Percentiles rank a stretch among this genome's conserved stretches.
phyloP scores from a whole-genome alignment of 2,888 invertebrate genomes.

The Meandrusa payeni region DNA sequence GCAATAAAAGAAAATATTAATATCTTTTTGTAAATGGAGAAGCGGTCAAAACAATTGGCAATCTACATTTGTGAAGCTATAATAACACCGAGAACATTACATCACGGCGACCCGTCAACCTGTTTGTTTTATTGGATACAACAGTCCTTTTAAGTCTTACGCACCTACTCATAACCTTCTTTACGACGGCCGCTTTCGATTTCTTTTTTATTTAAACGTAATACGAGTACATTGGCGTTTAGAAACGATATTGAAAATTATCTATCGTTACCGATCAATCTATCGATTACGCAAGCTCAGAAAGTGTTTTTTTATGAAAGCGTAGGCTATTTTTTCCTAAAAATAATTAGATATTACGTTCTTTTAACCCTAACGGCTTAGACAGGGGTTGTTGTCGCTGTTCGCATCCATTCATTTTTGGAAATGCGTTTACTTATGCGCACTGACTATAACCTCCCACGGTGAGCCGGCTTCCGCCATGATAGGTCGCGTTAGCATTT shows the following conservation, averaged over 20 bases:
- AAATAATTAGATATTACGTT: too few species aligned
- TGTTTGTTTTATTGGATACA: slow-evolving; percentile 7
- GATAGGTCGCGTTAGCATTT: too few species aligned
- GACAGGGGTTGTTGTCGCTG: too few species aligned
- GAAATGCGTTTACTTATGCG: too few species aligned
- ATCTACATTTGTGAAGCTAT: slow-evolving; percentile 4
- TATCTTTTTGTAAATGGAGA: too few species aligned
- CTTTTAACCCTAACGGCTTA: too few species aligned
- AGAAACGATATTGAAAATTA: slow-evolving; percentile 1
- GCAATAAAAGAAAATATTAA: too few species aligned
- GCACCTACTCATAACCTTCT: slow-evolving; percentile 4
- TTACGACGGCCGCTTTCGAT: slow-evolving; percentile 5
- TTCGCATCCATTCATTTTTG: too few species aligned
- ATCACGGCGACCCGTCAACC: slow-evolving; percentile 8
- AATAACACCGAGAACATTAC: slow-evolving; percentile 4
- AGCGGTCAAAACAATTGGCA: background rate
- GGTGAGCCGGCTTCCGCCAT: too few species aligned
- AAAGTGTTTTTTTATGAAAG: too few species aligned
- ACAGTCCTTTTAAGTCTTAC: slow-evolving; percentile 6
- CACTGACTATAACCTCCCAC: too few species aligned
- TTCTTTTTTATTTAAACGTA: slow-evolving; percentile 2
- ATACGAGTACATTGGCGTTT: slow-evolving; percentile 2
- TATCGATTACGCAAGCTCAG: background rate
- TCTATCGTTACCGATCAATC: background rate
- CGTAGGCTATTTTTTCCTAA: background rate